Conservation (phyloP, 2,113 vertebrate genomes). For the Chroicocephalus ridibundus region DNA sequence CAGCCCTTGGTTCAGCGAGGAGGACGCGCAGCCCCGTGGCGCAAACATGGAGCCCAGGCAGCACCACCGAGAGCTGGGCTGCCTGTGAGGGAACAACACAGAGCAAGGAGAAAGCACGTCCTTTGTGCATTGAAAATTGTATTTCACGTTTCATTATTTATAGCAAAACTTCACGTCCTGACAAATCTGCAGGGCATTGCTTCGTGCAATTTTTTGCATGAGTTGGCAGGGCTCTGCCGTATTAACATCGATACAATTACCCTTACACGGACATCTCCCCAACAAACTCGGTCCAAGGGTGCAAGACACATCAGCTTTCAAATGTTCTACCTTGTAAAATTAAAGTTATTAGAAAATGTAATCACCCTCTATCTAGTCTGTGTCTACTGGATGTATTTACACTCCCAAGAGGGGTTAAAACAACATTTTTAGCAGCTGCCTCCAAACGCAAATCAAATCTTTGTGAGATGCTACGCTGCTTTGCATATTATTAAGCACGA, state of each 20-base stretch:
- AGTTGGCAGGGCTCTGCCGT: not conserved
- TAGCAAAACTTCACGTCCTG: not conserved
- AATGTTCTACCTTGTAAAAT: conserved; percentile 12
- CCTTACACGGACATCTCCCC: not conserved
- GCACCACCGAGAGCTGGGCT: not conserved
- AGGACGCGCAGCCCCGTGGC: fast-evolving
- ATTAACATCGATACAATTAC: not conserved
- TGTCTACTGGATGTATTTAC: not conserved
- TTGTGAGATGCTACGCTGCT: conserved; percentile 7
- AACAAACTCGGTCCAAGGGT: not conserved
- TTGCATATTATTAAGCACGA: conserved; percentile 26
- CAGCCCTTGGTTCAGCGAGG: fast-evolving
- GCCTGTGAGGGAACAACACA: not conserved
- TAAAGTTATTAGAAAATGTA: conserved; percentile 31
- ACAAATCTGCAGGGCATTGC: conserved; percentile 22
- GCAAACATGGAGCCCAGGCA: not conserved
- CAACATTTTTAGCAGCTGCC: conserved; percentile 41
- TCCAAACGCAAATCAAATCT: conserved; percentile 9
- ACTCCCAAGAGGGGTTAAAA: conserved; percentile 3
- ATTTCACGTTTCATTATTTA: conserved; percentile 7
- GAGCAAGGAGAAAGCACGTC: not conserved
- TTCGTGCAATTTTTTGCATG: not conserved
- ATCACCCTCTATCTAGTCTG: not conserved
- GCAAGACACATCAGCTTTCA: not conserved
- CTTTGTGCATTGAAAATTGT: not conserved